Evolutionary conservation across 2,888 invertebrate species (phyloP), one percentile per base, ranked within the genome.

Genomic region (Dolichopus griseipennis): DNA sequence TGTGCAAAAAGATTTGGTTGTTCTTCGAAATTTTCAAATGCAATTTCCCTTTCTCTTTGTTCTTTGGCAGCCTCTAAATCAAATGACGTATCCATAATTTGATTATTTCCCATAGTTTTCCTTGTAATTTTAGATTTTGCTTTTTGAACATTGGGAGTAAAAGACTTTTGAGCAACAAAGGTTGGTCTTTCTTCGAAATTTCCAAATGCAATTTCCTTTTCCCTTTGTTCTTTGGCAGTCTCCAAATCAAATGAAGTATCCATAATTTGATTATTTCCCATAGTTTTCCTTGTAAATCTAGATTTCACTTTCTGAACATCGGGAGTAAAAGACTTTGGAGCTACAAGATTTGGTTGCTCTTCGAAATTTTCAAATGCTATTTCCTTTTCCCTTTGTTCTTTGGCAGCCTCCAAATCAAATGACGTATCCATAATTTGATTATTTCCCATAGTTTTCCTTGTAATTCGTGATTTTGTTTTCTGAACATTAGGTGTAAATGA

Each of bases 341-440:
- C 3, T 5, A 22, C 12, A 12, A 43, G 33, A 21, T 61, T 68
- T 66, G 33, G 69, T 61, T 15, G 64, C 1, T 69, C 67, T 22
- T 66, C 66, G n/a, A 71, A 71, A 10, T 70, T 67, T 21, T 69
- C 61, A 33, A 71, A 71, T 1, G 65, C 68, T 20, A 52, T 12
- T 52, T 71, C 69, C 61, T 66, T 27, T 20, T 71, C 70, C 2
- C 65, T 21, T 10, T 69, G 22, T 12, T 65, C 66, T 15, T 68
- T 69, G 1, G 67, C 69, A 3, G 67, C 67, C 43, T 70, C 12
- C 1, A 70, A 27, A 65, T 70, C 68, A 0, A 68, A 62, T 5
- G 43, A 34, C 0, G n/a, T 22, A 62, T 62, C 67, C 12, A 52
- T 6, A 21, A 10, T 18, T 22, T 52, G 15, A 52, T 65, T 22